Conservation (phyloP, 2,113 vertebrate species). For the Dasypus novemcinctus region DNA sequence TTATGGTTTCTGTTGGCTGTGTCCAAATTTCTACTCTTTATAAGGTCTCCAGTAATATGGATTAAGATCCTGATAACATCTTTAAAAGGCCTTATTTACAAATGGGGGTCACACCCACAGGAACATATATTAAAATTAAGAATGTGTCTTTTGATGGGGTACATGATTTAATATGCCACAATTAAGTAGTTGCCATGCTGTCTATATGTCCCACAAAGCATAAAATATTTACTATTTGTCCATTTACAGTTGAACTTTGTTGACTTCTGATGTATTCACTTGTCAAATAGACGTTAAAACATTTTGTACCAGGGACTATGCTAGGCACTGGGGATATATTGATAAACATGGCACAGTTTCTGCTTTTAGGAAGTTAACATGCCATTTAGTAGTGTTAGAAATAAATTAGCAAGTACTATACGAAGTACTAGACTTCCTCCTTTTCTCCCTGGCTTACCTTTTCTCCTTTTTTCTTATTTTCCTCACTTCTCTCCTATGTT, state of each 20-base stretch:
- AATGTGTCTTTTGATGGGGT: too few relatives aligned
- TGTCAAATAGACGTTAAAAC: slow-evolving; percentile 3
- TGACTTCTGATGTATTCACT: slow-evolving; percentile 38
- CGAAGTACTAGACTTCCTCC: neutral
- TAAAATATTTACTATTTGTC: slow-evolving; percentile 45
- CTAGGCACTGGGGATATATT: neutral
- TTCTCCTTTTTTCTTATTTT: neutral
- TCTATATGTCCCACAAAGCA: neutral
- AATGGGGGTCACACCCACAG: too few relatives aligned
- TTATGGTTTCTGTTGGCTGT: too few relatives aligned
- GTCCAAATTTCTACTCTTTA: too few relatives aligned
- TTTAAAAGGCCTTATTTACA: too few relatives aligned
- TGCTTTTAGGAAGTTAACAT: slow-evolving; percentile 31
- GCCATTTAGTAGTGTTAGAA: slow-evolving; percentile 12
- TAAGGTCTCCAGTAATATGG: too few relatives aligned
- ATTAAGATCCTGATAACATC: too few relatives aligned
- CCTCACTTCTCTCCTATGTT: neutral
- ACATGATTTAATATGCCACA: too few relatives aligned
- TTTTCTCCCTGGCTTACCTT: neutral
- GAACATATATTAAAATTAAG: too few relatives aligned
- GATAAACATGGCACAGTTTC: slow-evolving; percentile 26
- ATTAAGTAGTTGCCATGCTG: neutral
- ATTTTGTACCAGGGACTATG: neutral
- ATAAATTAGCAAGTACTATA: neutral
- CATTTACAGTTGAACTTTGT: neutral